Evolutionary conservation across 2,113 vertebrate genomes (phyloP).

Genomic region (Toxostoma redivivum): DNA sequence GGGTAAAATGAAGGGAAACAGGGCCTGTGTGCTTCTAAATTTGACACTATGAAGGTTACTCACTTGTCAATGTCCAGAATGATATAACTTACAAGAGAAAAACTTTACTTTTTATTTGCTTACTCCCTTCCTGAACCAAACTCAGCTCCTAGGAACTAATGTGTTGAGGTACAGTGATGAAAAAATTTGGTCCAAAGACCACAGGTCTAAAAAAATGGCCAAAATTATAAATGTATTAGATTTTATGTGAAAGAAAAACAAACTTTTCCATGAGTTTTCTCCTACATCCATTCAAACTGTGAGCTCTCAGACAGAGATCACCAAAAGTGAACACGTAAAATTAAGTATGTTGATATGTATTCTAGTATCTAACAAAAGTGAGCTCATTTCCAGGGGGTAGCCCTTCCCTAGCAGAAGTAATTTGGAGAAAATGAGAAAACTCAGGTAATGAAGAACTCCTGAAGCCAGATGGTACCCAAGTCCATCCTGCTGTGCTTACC

Average conservation of each 20-base stretch:
- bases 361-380: neutral
- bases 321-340: rapidly evolving
- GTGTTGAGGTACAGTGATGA: neutral
- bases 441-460: neutral
- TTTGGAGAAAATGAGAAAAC: neutral
- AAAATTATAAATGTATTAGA: neutral
- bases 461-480: neutral
- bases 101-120: neutral
- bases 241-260: neutral
- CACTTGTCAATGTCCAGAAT: neutral
- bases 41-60: neutral
- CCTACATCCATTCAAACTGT: neutral
- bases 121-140: neutral
- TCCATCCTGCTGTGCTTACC: neutral
- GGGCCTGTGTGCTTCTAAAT: neutral
- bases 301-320: neutral
- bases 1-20: neutral
- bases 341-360: neutral
- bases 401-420: neutral
- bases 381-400: neutral
- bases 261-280: neutral
- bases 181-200: neutral
- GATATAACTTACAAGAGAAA: neutral
- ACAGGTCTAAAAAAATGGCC: neutral
- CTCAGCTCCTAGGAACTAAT: neutral